phyloP scores from a whole-genome alignment of 2,888 invertebrate species.

The Chironomus riparius region DNA sequence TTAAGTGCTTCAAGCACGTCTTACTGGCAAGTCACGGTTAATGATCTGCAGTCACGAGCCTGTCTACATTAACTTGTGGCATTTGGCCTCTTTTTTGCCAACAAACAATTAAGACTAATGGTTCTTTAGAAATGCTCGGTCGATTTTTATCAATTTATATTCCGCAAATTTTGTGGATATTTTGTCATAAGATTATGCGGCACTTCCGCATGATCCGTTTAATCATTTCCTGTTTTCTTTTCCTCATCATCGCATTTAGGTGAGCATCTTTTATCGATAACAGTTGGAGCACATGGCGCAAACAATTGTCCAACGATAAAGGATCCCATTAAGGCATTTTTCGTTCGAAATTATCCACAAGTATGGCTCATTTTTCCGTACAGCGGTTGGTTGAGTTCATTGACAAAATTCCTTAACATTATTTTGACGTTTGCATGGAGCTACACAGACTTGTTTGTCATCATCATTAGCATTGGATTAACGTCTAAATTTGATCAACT shows the following conservation, averaged over 20 bases:
- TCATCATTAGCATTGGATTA: conserved; percentile 60
- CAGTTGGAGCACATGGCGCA: conserved; percentile 2
- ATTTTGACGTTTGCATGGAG: conserved; percentile 62
- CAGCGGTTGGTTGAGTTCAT: background rate
- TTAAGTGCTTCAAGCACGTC: too few species aligned
- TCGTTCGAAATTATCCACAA: conserved; percentile 1
- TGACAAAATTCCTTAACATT: conserved; percentile 44
- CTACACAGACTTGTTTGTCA: conserved; percentile 63
- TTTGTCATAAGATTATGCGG: too few species aligned
- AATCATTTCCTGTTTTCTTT: too few species aligned
- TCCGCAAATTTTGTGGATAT: too few species aligned
- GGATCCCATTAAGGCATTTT: conserved; percentile 17
- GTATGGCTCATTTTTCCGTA: background rate
- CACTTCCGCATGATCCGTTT: too few species aligned
- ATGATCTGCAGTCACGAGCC: too few species aligned
- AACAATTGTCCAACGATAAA: conserved; percentile 12
- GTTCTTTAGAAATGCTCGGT: too few species aligned
- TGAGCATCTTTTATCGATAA: conserved; percentile 23
- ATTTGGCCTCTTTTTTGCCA: too few species aligned
- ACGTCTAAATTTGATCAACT: conserved; percentile 55
- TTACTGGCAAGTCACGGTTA: too few species aligned
- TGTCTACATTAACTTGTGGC: too few species aligned
- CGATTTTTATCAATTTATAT: too few species aligned
- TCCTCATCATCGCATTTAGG: background rate
- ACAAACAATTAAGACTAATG: too few species aligned